A percentile compares a stretch with the other conserved stretches of the same genome.
Evolutionary conservation across 2,888 invertebrate genomes (phyloP).

Genomic region (Cetonia aurata): DNA sequence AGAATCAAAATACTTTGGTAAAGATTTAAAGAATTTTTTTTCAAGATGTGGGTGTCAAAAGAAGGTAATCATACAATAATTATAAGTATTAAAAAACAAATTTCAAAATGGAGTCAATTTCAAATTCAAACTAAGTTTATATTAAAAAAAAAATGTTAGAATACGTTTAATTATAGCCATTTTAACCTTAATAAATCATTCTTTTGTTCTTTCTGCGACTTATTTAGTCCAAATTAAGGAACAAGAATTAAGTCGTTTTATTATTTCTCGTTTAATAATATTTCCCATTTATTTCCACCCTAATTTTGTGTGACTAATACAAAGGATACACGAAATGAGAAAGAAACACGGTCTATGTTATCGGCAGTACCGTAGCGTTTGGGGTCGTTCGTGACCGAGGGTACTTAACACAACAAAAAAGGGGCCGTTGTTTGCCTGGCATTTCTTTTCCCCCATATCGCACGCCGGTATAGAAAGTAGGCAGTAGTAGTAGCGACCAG

Average conservation of each 20-base stretch:
- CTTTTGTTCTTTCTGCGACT: no score
- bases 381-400: constrained; percentile 28
- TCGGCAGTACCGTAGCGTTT: no score
- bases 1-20: no score
- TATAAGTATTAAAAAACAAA: no score
- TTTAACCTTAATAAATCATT: no score
- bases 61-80: no score
- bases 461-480: constrained; percentile 26
- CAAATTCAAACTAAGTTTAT: no score
- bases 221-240: not conserved
- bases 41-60: no score
- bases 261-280: not conserved
- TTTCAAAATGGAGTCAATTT: no score
- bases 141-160: no score
- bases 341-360: not conserved
- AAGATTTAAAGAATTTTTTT: no score
- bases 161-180: no score
- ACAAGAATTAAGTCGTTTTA: not conserved
- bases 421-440: constrained; percentile 19
- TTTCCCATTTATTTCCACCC: not conserved
- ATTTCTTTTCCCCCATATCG: constrained; percentile 34
- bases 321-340: not conserved
- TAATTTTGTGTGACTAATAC: not conserved
- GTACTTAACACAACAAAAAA: constrained; percentile 24
- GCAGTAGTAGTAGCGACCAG: constrained; percentile 24